phyloP scores from a whole-genome alignment of 2,113 vertebrate species.

The Hippocampus abdominalis region DNA sequence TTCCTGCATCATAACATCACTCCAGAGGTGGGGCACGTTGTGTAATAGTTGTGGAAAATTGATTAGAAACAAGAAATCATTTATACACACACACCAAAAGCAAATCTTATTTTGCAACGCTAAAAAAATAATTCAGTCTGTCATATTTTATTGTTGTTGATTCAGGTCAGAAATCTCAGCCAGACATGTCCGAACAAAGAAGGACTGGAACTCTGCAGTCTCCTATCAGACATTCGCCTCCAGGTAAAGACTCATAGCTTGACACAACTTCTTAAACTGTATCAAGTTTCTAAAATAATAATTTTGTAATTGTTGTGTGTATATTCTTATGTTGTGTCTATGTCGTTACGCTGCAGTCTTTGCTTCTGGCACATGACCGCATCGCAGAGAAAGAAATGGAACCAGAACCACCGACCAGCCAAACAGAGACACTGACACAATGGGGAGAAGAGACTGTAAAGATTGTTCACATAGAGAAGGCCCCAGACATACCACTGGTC shows the following conservation, averaged over 20 bases:
- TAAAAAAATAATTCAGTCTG: no score
- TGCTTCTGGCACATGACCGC: slow-evolving; percentile 89
- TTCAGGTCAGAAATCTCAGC: slow-evolving; percentile 83
- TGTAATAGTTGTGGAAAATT: no score
- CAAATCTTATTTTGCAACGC: no score
- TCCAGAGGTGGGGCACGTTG: background rate
- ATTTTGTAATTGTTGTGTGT: background rate
- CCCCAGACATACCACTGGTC: slow-evolving; percentile 91
- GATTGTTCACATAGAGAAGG: slow-evolving; percentile 95
- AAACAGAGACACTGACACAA: slow-evolving; percentile 83
- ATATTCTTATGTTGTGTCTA: slow-evolving; percentile 9
- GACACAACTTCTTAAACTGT: background rate
- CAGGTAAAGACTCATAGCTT: slow-evolving; percentile 73
- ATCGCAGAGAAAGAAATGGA: slow-evolving; percentile 94
- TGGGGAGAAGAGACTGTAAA: slow-evolving; percentile 94
- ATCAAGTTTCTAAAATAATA: background rate
- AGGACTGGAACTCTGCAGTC: slow-evolving; percentile 82
- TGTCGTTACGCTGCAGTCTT: slow-evolving; percentile 68
- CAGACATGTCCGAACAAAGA: slow-evolving; percentile 87
- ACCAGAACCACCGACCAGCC: slow-evolving; percentile 76
- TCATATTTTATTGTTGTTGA: background rate
- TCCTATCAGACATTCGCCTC: slow-evolving; percentile 84
- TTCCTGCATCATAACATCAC: background rate
- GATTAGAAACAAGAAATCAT: background rate
- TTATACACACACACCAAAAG: background rate